Conservation (phyloP, 2,113 vertebrate genomes). For the Stegostoma tigrinum region DNA sequence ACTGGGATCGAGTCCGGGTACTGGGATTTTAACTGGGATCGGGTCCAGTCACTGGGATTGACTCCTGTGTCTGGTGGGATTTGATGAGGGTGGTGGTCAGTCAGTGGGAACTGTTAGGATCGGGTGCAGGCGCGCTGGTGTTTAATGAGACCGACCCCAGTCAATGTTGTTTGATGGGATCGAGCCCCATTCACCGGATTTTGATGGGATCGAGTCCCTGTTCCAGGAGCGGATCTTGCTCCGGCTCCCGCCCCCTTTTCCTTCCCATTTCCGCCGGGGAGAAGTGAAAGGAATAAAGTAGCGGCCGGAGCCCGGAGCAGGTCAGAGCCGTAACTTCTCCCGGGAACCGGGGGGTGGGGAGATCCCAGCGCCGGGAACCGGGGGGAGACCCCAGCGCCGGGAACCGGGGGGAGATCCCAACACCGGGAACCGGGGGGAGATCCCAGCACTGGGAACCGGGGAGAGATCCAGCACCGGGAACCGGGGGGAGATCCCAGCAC, state of each 20-base stretch:
- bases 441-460: too few species aligned
- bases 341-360: too few species aligned
- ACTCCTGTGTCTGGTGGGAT: not conserved
- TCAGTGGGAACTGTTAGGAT: not conserved
- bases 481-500: too few species aligned
- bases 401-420: too few species aligned
- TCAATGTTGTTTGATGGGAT: not conserved
- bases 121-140: not conserved
- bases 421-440: too few species aligned
- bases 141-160: not conserved
- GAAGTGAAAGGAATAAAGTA: not conserved
- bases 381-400: too few species aligned
- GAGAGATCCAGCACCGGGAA: too few species aligned
- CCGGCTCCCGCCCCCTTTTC: not conserved
- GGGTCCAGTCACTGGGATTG: not conserved
- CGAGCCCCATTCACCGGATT: not conserved
- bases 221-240: not conserved
- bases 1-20: not conserved
- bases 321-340: too few species aligned
- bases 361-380: too few species aligned
- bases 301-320: not conserved
- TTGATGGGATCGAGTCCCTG: not conserved
- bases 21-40: not conserved
- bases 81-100: not conserved
- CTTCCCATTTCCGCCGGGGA: not conserved